phyloP scores from a whole-genome alignment of 1,140 invertebrate genomes.

The Copidosoma floridanum region DNA sequence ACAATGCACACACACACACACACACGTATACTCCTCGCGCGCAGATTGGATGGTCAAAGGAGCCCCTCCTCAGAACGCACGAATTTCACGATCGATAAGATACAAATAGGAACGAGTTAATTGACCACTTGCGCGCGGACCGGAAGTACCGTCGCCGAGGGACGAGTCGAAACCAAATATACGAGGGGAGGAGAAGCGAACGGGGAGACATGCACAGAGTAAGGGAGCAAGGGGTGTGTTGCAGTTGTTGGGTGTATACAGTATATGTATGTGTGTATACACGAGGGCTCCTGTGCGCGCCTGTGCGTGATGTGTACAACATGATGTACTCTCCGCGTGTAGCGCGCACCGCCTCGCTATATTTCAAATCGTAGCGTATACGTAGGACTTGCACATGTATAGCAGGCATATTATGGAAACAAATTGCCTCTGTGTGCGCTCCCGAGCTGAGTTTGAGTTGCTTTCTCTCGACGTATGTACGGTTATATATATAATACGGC shows the following conservation, averaged over 20 bases:
- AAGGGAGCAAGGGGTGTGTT: too few species aligned
- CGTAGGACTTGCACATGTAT: too few species aligned
- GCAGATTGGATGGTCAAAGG: too few species aligned
- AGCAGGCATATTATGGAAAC: constrained; percentile 14
- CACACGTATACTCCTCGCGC: too few species aligned
- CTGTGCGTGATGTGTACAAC: too few species aligned
- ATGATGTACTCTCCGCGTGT: too few species aligned
- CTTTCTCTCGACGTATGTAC: too few species aligned
- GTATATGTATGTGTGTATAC: background rate
- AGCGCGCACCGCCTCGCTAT: background rate
- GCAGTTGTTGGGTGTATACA: too few species aligned
- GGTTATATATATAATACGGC: background rate
- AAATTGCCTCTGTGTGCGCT: constrained; percentile 4
- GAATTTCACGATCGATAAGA: constrained; percentile 26
- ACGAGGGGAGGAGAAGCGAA: background rate
- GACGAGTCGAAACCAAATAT: constrained; percentile 14
- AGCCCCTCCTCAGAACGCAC: constrained; percentile 13
- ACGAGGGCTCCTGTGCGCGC: too few species aligned
- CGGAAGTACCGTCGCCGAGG: constrained; percentile 15
- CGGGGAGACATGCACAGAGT: too few species aligned
- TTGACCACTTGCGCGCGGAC: constrained; percentile 21
- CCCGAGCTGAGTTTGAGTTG: too few species aligned
- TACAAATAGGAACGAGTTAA: constrained; percentile 24
- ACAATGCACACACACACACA: too few species aligned
- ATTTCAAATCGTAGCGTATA: constrained; percentile 4